These are phyloP conservation scores for Drosophila elegans DNA, from an alignment of 1,140 invertebrate species.

Conservation along the genomic window DNA sequence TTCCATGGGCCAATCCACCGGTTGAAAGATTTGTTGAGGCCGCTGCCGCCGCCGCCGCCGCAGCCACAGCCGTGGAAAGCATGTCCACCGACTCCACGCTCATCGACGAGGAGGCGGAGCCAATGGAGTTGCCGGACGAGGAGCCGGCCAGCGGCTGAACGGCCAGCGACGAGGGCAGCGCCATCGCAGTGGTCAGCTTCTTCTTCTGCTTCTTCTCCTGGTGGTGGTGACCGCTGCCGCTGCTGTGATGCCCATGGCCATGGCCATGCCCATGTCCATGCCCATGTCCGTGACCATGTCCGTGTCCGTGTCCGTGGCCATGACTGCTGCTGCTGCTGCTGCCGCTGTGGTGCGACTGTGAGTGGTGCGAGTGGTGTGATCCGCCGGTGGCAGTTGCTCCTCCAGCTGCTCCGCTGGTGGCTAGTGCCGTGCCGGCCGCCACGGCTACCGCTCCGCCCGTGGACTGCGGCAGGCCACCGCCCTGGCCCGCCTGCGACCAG, in stretches of 20 bases:
- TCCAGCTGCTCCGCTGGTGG: not conserved
- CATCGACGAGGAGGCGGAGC: constrained; percentile 62
- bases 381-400: no score
- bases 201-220: constrained; percentile 80
- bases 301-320: not conserved
- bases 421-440: not conserved
- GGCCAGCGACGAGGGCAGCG: constrained; percentile 20
- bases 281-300: constrained; percentile 26
- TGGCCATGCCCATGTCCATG: constrained; percentile 33
- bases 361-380: no score
- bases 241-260: constrained; percentile 11
- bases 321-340: constrained; percentile 8
- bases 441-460: constrained; percentile 35
- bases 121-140: constrained; percentile 59
- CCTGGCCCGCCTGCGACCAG: constrained; percentile 65
- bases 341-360: not conserved
- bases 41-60: not conserved
- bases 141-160: constrained; percentile 41
- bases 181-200: constrained; percentile 54
- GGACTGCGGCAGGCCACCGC: constrained; percentile 6
- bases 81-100: constrained; percentile 70
- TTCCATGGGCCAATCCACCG: not conserved
- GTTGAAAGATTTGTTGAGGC: constrained; percentile 12
- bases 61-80: constrained; percentile 25
- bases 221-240: constrained; percentile 41